Evolutionary conservation across 2,797 vertebrate species (phyloP).

Genomic region (Ctenosaura bakeri): DNA sequence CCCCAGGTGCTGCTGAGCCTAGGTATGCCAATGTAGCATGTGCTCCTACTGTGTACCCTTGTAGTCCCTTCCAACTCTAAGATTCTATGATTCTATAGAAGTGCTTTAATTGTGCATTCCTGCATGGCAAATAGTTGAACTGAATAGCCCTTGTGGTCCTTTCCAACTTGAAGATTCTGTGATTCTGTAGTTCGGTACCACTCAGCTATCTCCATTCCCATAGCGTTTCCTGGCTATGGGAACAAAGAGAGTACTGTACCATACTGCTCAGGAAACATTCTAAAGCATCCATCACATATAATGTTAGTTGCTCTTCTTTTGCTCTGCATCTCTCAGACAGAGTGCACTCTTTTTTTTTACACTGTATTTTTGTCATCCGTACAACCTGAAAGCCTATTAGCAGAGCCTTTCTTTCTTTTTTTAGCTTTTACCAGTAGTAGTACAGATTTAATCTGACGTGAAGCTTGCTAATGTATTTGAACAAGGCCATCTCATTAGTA

Average conservation of each 20-base stretch:
- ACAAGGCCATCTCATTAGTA: slow-evolving; percentile 59
- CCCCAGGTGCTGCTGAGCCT: too few species aligned
- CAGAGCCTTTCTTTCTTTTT: slow-evolving; percentile 45
- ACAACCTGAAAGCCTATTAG: slow-evolving; percentile 65
- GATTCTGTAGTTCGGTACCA: too few species aligned
- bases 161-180: too few species aligned
- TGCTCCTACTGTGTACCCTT: too few species aligned
- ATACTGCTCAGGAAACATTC: slow-evolving; percentile 10
- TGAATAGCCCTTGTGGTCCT: too few species aligned
- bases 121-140: too few species aligned
- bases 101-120: too few species aligned
- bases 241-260: not conserved
- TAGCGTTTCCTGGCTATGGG: not conserved
- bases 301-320: slow-evolving; percentile 43
- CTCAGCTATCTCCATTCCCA: not conserved
- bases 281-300: slow-evolving; percentile 22
- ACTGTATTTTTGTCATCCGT: slow-evolving; percentile 49
- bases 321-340: not conserved
- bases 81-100: too few species aligned
- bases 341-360: not conserved
- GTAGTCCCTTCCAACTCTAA: too few species aligned
- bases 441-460: slow-evolving; percentile 65
- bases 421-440: slow-evolving; percentile 69
- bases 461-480: slow-evolving; percentile 69
- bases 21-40: too few species aligned